Base-by-base conservation (phyloP, 2,113 vertebrate species). In the Lophotis ruficrista region DNA sequence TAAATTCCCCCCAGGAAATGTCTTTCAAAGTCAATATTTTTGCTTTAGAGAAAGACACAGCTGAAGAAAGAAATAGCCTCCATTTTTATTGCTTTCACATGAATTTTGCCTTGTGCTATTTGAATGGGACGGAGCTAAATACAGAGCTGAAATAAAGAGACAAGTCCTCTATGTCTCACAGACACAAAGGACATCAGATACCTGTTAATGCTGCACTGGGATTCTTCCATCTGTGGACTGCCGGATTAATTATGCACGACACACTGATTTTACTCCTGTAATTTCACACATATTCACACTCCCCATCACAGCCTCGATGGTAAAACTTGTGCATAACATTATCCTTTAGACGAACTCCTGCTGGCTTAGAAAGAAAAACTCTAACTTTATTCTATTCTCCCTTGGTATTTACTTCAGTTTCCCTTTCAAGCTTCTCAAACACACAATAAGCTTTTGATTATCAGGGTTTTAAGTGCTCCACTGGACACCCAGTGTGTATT, bases 381-480 rank as follows among this genome's bases (percentile, higher is more conserved):
- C 86, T 60, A 95, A 97, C 96, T 98, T 97, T 95, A 97, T 94
- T 97, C 97, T 94, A 7, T 61, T 96, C 70, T 98, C 98, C 98
- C 98, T 95, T 94, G 97, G 96, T 95, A 97, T 96, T 97, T 97
- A 85, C 89, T 97, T 96, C 94, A 91, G 91, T 96, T 98, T 98
- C 97, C 92, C 93, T 98, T 97, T 98, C 97, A 97, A 93, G 95
- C 80, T 96, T 98, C 96, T 97, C 94, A 92, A 96, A 97, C 95
- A 97, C 96, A 98, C 97, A 98, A 98, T 96, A 98, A 97, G 98
- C 97, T 98, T 97, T 98, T 98, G 98, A 98, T 98, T 98, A 98
- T 98, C 98, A 92, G 90, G 95, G 95, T 90, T 97, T 97, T 94
- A 97, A 98, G 97, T 89, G 96, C 93, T 96, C 96, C 86, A 85